Base-by-base conservation (phyloP, 1,140 invertebrate species). In the Bactericera cockerelli region DNA sequence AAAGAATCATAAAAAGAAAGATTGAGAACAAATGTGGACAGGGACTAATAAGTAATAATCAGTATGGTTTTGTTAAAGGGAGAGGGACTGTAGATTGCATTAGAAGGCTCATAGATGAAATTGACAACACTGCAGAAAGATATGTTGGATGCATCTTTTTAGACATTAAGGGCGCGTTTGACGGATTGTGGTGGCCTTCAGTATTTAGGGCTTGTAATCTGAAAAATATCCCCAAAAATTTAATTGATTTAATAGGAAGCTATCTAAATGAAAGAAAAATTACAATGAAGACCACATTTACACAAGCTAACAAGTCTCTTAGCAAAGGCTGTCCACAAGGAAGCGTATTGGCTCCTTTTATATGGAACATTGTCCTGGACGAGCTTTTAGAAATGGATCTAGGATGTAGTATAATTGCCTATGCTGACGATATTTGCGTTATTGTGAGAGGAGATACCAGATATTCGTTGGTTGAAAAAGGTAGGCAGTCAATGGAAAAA, bases 351-450 rank as follows among this genome's bases (percentile, higher is more conserved):
- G 55, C 11, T 8, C 55, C 55, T 6, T 24, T 26, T 26, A 28
- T 28, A 4, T 56, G 55, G 55, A 56, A 56, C 55, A 11, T 56
- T 8, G 26, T 56, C 14, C 6, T 56, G 11, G 55, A 56, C 26
- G 55, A 56, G 26, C 26, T 56, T 4, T 24, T 56, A 24, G 14
- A 25, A n/a, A 56, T 19, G 14, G 55, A 10, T 8, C 55, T 6
- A 4, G 22, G 13, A 24, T 11, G n/a, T 6, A n/a, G 13, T 6
- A 24, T 56, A n/a, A 56, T 56, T 10, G 55, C 55, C 4, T 56
- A 56, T 22, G 55, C 55, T 6, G 55, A 56, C 16, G 55, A 56
- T 28, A 56, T 56, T 10, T 49, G 42, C 19, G 42, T 49, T 19
- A 22, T 49, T 4, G n/a, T 49, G 19, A 49, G n/a, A 19, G 42